Evolutionary conservation across 2,888 invertebrate genomes (phyloP), one percentile per base, ranked within the genome.

Genomic region (Orthosia gothica): DNA sequence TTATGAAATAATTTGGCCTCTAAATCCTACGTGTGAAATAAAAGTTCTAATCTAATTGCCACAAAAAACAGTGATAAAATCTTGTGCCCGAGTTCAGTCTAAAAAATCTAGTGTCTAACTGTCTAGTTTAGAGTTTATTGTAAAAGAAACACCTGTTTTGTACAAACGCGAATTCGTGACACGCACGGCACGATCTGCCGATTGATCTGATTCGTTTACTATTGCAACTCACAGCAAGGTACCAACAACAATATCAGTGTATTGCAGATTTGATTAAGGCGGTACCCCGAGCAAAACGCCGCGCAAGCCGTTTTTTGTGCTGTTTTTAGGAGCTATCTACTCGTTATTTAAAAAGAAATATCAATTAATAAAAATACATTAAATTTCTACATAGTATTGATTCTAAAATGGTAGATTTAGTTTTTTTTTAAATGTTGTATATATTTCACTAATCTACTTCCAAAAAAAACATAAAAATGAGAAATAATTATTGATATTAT

Each of bases 161-260:
- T 23, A 50, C 15, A 26, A 50, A 78, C 54, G 54, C 18, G 13
- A 45, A 58, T 16, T 58, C 67, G 70, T 74, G 74, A 45, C n/a
- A 74, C 16, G 20, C 65, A 20, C 49, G 13, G 20, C 75, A 70
- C 75, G 78, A 76, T 45, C 26, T 49, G 26, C 11, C 40, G n/a
- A 26, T 70, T 61, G 26, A 78, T 76, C 26, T 76, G 20, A 55
- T 78, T 70, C 26, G 5, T 40, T 13, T 61, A 18, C 40, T 26
- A 40, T 59, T 76, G 23, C 16, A 40, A 4, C 9, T 5, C 18
- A 13, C 20, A 15, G 49, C 49, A 49, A 47, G 40, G 16, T 49
- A 49, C 11, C 13, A 54, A 63, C 3, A 23, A 9, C 47, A 4
- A 23, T 71, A n/a, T 16, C 13, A 52, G 52, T 54, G n/a, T 5